These are phyloP conservation scores for Lathamus discolor DNA, from an alignment of 2,113 vertebrate genomes.

Conservation along the genomic window DNA sequence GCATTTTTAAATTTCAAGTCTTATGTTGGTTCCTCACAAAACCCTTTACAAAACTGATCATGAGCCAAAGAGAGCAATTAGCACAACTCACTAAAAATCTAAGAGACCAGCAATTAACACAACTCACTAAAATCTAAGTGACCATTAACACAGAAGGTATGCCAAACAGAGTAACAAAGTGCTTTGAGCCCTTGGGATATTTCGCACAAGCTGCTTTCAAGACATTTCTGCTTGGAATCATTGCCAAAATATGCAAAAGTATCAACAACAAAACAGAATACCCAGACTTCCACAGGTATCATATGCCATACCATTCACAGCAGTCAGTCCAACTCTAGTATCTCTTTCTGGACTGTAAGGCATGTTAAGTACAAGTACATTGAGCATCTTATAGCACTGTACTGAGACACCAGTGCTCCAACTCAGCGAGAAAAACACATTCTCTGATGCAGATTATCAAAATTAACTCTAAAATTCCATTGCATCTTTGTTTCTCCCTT, in stretches of 20 bases:
- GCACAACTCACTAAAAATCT: neutral
- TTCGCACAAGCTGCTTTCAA: neutral
- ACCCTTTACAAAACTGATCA: neutral
- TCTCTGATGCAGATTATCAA: neutral
- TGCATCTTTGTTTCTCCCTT: neutral
- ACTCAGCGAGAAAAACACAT: neutral
- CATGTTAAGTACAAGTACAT: accelerated
- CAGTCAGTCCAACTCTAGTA: neutral
- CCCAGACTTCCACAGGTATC: neutral
- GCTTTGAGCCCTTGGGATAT: neutral
- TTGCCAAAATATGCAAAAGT: neutral
- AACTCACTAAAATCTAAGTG: neutral
- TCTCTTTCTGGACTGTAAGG: neutral
- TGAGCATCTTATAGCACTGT: neutral
- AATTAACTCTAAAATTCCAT: neutral
- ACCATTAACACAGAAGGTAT: neutral
- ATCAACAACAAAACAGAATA: neutral
- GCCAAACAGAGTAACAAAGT: neutral
- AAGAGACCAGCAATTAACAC: neutral
- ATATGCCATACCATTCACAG: neutral
- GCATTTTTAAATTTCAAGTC: neutral
- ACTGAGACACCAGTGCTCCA: neutral
- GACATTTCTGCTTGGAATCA: neutral
- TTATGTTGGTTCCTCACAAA: neutral
- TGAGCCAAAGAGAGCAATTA: neutral